Base-by-base conservation (phyloP, 2,888 invertebrate species). In the Oeneis ivallda region DNA sequence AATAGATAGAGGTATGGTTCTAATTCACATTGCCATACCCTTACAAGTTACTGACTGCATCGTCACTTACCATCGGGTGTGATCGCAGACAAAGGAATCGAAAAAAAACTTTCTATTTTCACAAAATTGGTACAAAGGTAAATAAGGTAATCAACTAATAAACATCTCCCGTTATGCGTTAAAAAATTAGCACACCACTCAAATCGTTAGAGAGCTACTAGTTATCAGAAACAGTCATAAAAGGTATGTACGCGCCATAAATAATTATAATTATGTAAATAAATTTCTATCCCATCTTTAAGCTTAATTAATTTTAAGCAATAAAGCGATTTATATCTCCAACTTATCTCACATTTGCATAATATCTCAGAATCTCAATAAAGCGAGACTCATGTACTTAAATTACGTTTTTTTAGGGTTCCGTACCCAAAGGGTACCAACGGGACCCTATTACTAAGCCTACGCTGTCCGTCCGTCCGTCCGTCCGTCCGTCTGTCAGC, bases 231-330 rank as follows among this genome's bases (percentile, higher is more conserved):
- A 47, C 34, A 32, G 19, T 7, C 15, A 47, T 58, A 62, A 61
- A 61, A 61, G 61, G 61, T 61, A 61, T 52, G n/a, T n/a, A 19
- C 61, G 61, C 37, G 15, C 37, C 19, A 61, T 61, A 61, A 61
- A 61, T 61, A 61, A 61, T 61, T 61, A 52, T 43, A 64, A 67
- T 64, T 67, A 67, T 67, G 58, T 32, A 57, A 52, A 62, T 67
- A 19, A 61, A 57, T 58, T 59, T 63, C 45, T 54, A 60, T 50
- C 11, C 52, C 47, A 41, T 61, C 52, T 64, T 10, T 39, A 9
- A 62, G 37, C 37, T 64, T 65, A 69, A 69, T 67, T 69, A 69
- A 69, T 69, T 67, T 65, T 43, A 63, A 26, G 59, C 54, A 56
- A 57, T 62, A 64, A 69, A 69, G 39, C 60, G 50, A 67, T 65